Base-by-base conservation (phyloP, 1,140 invertebrate genomes). In the Mya arenaria region DNA sequence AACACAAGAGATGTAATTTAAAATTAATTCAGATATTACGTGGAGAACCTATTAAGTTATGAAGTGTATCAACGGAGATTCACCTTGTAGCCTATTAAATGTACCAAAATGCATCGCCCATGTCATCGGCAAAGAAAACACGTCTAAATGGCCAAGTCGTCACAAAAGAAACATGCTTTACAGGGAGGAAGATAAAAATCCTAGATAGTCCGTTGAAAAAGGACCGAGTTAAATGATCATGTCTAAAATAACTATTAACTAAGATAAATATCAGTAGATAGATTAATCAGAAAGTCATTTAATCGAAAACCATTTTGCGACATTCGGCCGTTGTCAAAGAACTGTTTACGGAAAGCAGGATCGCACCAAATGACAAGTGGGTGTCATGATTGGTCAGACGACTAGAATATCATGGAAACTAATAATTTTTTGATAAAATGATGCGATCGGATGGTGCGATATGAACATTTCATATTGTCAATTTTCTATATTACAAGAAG, bases 21-120 rank as follows among this genome's bases (percentile, higher is more conserved):
- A 56, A 72, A 72, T 72, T 72, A 56, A 72, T 72, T 72, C 52
- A 36, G 34, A 56, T 72, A 36, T 72, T 72, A 72, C 69, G 69
- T 72, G 44, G 58, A 72, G n/a, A 30, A 72, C 44, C 48, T 58
- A 56, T 72, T 72, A 72, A 56, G 58, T 72, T 36, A 72, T 72
- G 30, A 23, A 72, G 41, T 36, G 69, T 56, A 56, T 36, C 69
- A 56, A 28, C 30, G 23, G 37, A 37, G 25, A 4, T 2, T 56
- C 32, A 72, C 56, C 69, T 72, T 72, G 52, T 56, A 17, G 39
- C 69, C 30, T 15, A 23, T 37, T 30, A 32, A 52, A 58, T 37
- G 39, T 34, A 72, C 28, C 28, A n/a, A n/a, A 56, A 30, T 44
- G 52, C 41, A 52, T 72, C 44, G 17, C 19, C 37, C 48, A 56